A percentile compares a stretch with the other conserved stretches of the same genome.
Conservation (phyloP, 2,113 vertebrate species). For the Sprattus sprattus region DNA sequence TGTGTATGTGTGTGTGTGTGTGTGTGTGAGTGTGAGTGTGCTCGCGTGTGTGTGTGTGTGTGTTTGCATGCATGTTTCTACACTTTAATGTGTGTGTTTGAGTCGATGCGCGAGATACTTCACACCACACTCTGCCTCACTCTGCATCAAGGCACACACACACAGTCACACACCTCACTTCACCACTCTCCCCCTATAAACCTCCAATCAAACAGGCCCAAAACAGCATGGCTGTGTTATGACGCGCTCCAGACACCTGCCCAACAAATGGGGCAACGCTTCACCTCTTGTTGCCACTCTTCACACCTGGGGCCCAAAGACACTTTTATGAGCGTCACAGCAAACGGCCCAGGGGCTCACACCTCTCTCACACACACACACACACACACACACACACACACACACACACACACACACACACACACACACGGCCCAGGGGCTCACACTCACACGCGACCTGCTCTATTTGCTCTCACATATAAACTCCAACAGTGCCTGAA, state of each 20-base stretch:
- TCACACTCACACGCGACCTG: slow-evolving; percentile 54
- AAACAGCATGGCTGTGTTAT: slow-evolving; percentile 13
- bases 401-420: no score
- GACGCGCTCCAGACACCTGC: slow-evolving; percentile 1
- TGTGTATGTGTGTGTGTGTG: background rate
- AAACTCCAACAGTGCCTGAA: background rate
- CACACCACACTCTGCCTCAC: slow-evolving; percentile 20
- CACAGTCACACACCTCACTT: slow-evolving; percentile 62
- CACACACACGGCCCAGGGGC: no score
- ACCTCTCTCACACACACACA: no score
- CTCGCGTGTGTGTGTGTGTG: background rate
- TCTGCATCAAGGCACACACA: slow-evolving; percentile 59
- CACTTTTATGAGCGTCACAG: slow-evolving; percentile 56
- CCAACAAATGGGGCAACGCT: slow-evolving; percentile 59
- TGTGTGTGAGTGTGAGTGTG: no score
- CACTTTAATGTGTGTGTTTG: slow-evolving; percentile 40
- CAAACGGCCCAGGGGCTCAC: no score
- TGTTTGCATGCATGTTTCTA: slow-evolving; percentile 19
- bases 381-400: no score
- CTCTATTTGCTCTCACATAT: slow-evolving; percentile 52
- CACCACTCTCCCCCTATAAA: slow-evolving; percentile 45
- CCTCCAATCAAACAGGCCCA: slow-evolving; percentile 47
- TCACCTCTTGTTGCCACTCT: slow-evolving; percentile 55
- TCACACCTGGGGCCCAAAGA: slow-evolving; percentile 58
- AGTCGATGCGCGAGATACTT: slow-evolving; percentile 63